phyloP scores from a whole-genome alignment of 2,113 vertebrate species.

The Puffinus mauretanicus region DNA sequence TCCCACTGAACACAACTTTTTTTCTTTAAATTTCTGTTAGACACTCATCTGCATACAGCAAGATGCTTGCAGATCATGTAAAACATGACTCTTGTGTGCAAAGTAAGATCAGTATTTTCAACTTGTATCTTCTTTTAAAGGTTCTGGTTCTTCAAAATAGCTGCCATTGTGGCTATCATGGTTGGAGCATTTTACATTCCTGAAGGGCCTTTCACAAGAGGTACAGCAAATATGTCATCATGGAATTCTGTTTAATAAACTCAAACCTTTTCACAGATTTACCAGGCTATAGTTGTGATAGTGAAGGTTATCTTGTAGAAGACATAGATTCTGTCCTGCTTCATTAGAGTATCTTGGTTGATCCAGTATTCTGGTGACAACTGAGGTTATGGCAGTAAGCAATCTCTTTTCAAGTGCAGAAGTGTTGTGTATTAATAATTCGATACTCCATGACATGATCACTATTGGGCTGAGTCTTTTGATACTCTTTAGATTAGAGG shows the following conservation, averaged over 20 bases:
- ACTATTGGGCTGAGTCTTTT: background rate
- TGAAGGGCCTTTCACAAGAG: constrained; percentile 83
- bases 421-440: background rate
- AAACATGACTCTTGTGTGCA: background rate
- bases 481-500: background rate
- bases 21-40: background rate
- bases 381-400: background rate
- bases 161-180: constrained; percentile 84
- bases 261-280: background rate
- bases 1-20: background rate
- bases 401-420: background rate
- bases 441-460: accelerated
- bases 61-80: background rate
- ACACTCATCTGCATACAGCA: background rate
- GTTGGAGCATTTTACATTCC: constrained; percentile 94
- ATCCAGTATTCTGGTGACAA: background rate
- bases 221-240: constrained; percentile 65
- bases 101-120: background rate
- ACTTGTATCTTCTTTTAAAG: constrained; percentile 69
- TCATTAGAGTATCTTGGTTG: background rate
- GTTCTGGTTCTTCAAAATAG: constrained; percentile 96
- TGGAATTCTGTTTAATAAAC: background rate
- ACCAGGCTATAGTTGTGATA: background rate
- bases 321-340: background rate
- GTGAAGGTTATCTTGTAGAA: background rate